Conservation (phyloP, 2,888 invertebrate species). For the Lasius fuliginosus region DNA sequence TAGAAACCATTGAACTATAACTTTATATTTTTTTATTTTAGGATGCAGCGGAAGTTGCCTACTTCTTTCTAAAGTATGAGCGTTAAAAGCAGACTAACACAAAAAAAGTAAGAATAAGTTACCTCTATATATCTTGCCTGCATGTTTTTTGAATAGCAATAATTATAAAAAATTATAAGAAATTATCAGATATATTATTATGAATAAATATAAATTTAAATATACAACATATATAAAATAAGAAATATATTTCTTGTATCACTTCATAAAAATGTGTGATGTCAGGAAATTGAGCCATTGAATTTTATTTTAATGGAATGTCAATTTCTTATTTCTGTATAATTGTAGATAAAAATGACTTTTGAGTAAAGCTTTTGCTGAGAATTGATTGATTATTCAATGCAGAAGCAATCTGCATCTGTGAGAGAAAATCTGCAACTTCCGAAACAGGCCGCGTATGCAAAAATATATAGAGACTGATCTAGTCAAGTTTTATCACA, state of each 20-base stretch:
- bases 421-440: constrained; percentile 30
- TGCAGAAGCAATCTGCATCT: neutral
- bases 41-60: constrained; percentile 34
- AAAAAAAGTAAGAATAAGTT: neutral
- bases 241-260: neutral
- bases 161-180: neutral
- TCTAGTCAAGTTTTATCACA: constrained; percentile 38
- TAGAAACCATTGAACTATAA: constrained; percentile 66
- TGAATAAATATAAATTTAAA: constrained; percentile 12
- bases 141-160: neutral
- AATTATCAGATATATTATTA: neutral
- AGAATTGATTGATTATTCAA: neutral
- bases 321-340: neutral
- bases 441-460: constrained; percentile 33
- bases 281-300: neutral
- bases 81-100: constrained; percentile 1
- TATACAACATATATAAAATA: neutral
- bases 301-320: neutral
- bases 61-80: neutral
- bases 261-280: constrained; percentile 11
- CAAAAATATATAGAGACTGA: constrained; percentile 45
- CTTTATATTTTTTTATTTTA: constrained; percentile 51
- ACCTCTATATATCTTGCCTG: neutral
- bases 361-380: neutral
- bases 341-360: constrained; percentile 1